Evolutionary conservation across 1,140 invertebrate species (phyloP), one percentile per base, ranked within the genome.

Genomic region (Pristionchus pacificus): DNA sequence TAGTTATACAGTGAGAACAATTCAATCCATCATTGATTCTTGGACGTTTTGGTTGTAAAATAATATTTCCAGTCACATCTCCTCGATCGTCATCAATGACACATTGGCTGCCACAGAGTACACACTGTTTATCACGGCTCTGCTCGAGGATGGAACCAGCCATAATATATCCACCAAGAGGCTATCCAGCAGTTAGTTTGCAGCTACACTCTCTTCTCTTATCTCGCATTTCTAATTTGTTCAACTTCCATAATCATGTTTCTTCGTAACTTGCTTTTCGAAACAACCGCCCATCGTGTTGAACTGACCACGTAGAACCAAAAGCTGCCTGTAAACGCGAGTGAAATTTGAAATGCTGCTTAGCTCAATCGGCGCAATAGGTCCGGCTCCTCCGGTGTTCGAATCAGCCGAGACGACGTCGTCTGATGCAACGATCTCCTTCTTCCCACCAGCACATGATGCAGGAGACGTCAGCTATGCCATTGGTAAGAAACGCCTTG

Each of bases 371-470:
- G 15, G 27, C 27, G 15, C 15, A 62, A 14, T 64, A 76, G 75
- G 73, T 75, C 75, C 75, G 13, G 67, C 66, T 29, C 29, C 73
- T 1, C 75, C 75, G 27, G 67, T 58, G 15, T 62, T 76, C 24
- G 71, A 76, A 49, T 76, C 74, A 60, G 71, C 76, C 31, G 67
- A 71, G 30, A 72, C 73, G 13, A 67, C 64, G 19, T 74, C 65
- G 31, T 49, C 69, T 32, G 75, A 76, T 55, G 75, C 75, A n/a
- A 74, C 71, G 1, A 76, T 76, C 29, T 72, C 74, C 2, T 76
- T 71, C 32, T 76, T 71, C 33, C 75, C 75, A 55, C 75, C 75
- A 32, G 58, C 38, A 10, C 6, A 49, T 10, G 38, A 71, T 24
- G 68, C 74, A 10, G 66, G 58, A 15, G 68, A 71, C 29, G 74